phyloP scores from a whole-genome alignment of 2,797 vertebrate species.

The Dromococcyx pavoninus region DNA sequence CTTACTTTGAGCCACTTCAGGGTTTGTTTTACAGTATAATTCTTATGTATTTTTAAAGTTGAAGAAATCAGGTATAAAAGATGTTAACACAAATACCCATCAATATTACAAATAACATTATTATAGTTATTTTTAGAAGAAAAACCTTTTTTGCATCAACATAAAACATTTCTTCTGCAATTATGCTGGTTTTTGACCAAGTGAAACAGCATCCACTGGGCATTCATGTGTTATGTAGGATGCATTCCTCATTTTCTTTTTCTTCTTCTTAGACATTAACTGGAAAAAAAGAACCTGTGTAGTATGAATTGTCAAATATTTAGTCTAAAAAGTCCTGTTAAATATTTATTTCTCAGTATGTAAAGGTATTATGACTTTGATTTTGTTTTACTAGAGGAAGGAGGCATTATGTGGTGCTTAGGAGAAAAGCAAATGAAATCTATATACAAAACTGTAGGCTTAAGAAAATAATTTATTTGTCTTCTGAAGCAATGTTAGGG shows the following conservation, averaged over 20 bases:
- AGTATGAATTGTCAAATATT: not conserved
- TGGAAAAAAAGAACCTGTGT: not conserved
- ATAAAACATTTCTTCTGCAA: not conserved
- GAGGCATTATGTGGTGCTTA: not conserved
- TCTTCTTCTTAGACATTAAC: not conserved
- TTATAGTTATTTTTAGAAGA: not conserved
- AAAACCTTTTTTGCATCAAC: not conserved
- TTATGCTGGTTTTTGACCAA: not conserved
- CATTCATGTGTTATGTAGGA: not conserved
- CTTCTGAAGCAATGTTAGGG: not conserved
- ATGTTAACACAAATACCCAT: not conserved
- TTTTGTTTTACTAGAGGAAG: not conserved
- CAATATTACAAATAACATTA: not conserved
- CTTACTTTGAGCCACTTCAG: not conserved
- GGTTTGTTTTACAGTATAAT: not conserved
- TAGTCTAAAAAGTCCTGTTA: not conserved
- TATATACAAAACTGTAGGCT: not conserved
- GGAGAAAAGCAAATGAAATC: not conserved
- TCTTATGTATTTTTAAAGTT: not conserved
- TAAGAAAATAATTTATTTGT: not conserved
- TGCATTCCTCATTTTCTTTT: not conserved
- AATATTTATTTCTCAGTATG: not conserved
- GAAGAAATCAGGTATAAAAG: not conserved
- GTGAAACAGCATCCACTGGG: not conserved
- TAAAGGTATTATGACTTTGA: not conserved